Conservation (phyloP, 53 echinoderm and acorn worm species). For the Henricia sp. region DNA sequence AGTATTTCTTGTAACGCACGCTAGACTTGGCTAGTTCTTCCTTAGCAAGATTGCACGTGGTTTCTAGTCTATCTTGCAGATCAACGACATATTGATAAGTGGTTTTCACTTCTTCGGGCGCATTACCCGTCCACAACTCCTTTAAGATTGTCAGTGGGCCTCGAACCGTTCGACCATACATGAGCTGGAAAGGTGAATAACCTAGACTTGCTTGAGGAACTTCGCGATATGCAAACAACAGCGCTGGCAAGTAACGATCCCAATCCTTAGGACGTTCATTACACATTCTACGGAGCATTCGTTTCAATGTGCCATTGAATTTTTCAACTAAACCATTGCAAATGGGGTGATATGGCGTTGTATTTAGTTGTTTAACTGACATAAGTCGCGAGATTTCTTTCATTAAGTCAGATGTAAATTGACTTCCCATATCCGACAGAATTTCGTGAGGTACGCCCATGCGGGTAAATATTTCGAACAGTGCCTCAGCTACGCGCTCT, state of each 20-base stretch:
- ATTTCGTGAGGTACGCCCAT: too few species aligned
- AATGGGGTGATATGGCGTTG: too few species aligned
- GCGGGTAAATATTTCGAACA: too few species aligned
- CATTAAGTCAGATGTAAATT: too few species aligned
- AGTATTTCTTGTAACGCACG: not conserved
- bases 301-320: too few species aligned
- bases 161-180: conserved; percentile 17
- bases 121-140: conserved; percentile 53
- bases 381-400: too few species aligned
- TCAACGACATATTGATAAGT: conserved; percentile 67
- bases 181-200: conserved; percentile 22
- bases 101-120: conserved; percentile 36
- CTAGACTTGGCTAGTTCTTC: conserved; percentile 27
- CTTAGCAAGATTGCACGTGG: conserved; percentile 43
- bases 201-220: conserved; percentile 30
- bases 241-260: too few species aligned
- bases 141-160: conserved; percentile 54
- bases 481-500: too few species aligned
- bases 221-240: conserved; percentile 36
- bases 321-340: too few species aligned
- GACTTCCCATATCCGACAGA: too few species aligned
- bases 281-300: conserved; percentile 40
- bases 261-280: too few species aligned
- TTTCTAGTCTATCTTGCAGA: conserved; percentile 39
- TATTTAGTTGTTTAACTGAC: conserved; percentile 38